Conservation (phyloP, 2,113 vertebrate species). For the Hippocampus mohnikei region DNA sequence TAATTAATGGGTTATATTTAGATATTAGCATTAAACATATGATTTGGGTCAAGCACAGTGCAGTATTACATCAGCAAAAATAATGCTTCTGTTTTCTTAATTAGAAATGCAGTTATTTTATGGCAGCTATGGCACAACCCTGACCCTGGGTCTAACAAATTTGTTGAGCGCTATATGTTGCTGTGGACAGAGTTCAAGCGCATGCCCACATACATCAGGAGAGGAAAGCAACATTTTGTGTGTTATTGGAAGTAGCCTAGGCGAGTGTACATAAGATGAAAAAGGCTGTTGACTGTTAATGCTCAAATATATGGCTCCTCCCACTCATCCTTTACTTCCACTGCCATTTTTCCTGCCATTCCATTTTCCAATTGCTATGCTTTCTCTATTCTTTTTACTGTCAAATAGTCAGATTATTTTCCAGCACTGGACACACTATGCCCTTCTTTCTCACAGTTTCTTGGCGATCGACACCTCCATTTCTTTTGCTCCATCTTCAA, state of each 20-base stretch:
- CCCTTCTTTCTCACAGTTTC: conserved; percentile 42
- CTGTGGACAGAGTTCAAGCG: not conserved
- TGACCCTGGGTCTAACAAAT: not conserved
- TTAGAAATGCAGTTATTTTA: not conserved
- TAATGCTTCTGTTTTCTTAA: not conserved
- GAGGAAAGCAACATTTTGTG: conserved; percentile 31
- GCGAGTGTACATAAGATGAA: conserved; percentile 51
- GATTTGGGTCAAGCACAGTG: not conserved
- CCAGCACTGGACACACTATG: conserved; percentile 26
- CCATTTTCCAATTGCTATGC: conserved; percentile 14
- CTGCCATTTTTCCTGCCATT: conserved; percentile 7
- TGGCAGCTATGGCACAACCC: not conserved
- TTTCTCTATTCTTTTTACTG: conserved; percentile 27
- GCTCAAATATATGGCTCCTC: conserved; percentile 6
- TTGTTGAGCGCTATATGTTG: not conserved
- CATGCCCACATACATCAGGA: conserved; percentile 42
- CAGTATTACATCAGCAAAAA: not conserved
- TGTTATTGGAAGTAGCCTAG: conserved; percentile 13
- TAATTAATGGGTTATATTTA: not conserved
- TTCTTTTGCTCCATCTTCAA: conserved; percentile 31
- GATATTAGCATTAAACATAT: not conserved
- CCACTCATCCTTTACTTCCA: conserved; percentile 27
- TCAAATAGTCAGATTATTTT: conserved; percentile 42
- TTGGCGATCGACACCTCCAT: conserved; percentile 35
- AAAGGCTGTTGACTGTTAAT: conserved; percentile 48